Percentiles rank a stretch among this genome's conserved stretches.
These are phyloP conservation scores for Schizaphis graminum DNA, from an alignment of 2,888 invertebrate species.

Conservation along the genomic window DNA sequence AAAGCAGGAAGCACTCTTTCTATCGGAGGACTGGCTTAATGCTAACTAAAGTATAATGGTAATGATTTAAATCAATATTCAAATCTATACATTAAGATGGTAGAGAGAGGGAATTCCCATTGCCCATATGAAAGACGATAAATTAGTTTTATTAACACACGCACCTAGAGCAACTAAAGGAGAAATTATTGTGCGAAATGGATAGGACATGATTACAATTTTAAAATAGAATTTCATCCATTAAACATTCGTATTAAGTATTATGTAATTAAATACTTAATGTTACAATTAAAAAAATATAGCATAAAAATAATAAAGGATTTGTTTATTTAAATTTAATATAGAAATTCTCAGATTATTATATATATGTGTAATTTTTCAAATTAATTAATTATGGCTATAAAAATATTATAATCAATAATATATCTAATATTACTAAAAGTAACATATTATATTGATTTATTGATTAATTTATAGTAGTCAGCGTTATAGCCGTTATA, in stretches of 20 bases:
- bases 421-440: not conserved
- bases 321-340: not conserved
- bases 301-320: not conserved
- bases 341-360: not conserved
- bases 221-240: slow-evolving; percentile 21
- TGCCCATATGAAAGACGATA: slow-evolving; percentile 31
- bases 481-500: too few relatives aligned
- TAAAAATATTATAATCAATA: not conserved
- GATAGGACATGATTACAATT: slow-evolving; percentile 9
- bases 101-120: slow-evolving; percentile 37
- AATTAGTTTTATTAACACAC: slow-evolving; percentile 44
- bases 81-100: slow-evolving; percentile 14
- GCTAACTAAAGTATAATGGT: not conserved
- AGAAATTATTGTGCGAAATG: slow-evolving; percentile 49
- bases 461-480: not conserved
- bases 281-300: not conserved
- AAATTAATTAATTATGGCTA: not conserved
- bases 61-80: slow-evolving; percentile 12
- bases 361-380: not conserved
- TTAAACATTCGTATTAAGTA: not conserved
- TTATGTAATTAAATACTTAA: not conserved
- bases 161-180: not conserved
- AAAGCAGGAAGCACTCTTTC: not conserved
- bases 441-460: not conserved
- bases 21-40: not conserved